Conservation (phyloP, 2,797 vertebrate species). For the Sylvia borin region DNA sequence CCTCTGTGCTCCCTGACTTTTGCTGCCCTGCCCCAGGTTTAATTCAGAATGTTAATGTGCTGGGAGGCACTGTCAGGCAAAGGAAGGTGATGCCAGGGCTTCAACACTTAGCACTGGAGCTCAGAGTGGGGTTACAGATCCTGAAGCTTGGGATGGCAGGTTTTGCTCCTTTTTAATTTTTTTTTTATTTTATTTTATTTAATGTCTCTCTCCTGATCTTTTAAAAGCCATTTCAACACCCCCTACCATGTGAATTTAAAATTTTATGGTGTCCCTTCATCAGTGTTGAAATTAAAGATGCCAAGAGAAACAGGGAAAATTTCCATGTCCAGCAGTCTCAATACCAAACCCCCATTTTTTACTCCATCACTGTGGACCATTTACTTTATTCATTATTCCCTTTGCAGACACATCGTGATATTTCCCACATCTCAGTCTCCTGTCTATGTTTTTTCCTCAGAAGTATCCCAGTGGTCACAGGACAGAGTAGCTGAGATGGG, state of each 20-base stretch:
- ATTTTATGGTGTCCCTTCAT: background rate
- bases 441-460: background rate
- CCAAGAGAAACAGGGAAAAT: background rate
- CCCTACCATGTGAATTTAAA: background rate
- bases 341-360: background rate
- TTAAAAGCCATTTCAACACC: background rate
- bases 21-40: background rate
- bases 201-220: background rate
- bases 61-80: background rate
- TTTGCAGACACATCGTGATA: background rate
- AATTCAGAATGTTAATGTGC: slow-evolving; percentile 23
- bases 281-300: background rate
- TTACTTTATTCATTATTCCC: background rate
- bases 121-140: background rate
- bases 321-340: background rate
- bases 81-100: background rate
- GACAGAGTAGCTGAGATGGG: background rate
- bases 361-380: rapidly evolving
- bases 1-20: slow-evolving; percentile 20
- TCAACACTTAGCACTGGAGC: background rate
- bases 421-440: background rate
- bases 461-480: background rate
- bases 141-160: background rate
- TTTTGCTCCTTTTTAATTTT: background rate
- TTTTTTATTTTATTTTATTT: background rate